phyloP scores from a whole-genome alignment of 1,140 invertebrate species.

The Hydropsyche tenuis region DNA sequence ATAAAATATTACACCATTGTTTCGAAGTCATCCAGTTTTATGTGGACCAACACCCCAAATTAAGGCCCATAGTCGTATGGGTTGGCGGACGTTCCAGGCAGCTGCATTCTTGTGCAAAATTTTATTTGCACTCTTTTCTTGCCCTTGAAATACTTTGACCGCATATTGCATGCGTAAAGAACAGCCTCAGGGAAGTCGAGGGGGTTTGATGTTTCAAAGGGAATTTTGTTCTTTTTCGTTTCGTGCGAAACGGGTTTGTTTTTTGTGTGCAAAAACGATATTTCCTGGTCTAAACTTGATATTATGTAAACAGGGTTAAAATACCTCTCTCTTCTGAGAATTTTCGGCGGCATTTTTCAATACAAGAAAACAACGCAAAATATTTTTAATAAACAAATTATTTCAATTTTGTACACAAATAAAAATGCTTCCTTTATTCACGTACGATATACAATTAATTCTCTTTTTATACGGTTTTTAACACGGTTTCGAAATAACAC shows the following conservation, averaged over 20 bases:
- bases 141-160: constrained; percentile 49
- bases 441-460: no score
- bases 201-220: constrained; percentile 35
- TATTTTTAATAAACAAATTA: no score
- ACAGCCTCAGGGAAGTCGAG: constrained; percentile 34
- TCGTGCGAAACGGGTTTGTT: constrained; percentile 43
- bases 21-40: not conserved
- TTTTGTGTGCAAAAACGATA: constrained; percentile 41
- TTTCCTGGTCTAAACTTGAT: constrained; percentile 45
- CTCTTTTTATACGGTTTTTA: no score
- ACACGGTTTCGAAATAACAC: no score
- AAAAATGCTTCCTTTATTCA: no score
- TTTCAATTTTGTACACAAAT: no score
- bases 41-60: not conserved
- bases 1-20: no score
- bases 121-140: constrained; percentile 48
- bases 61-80: constrained; percentile 26
- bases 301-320: constrained; percentile 27
- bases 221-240: constrained; percentile 38
- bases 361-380: no score
- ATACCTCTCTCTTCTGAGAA: constrained; percentile 4
- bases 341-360: not conserved
- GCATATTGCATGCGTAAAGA: constrained; percentile 41
- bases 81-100: constrained; percentile 1
- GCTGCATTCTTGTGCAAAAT: constrained; percentile 40